A percentile compares a stretch with the other conserved stretches of the same genome.
Conservation (phyloP, 2,113 vertebrate genomes). For the Trichomycterus rosablanca region DNA sequence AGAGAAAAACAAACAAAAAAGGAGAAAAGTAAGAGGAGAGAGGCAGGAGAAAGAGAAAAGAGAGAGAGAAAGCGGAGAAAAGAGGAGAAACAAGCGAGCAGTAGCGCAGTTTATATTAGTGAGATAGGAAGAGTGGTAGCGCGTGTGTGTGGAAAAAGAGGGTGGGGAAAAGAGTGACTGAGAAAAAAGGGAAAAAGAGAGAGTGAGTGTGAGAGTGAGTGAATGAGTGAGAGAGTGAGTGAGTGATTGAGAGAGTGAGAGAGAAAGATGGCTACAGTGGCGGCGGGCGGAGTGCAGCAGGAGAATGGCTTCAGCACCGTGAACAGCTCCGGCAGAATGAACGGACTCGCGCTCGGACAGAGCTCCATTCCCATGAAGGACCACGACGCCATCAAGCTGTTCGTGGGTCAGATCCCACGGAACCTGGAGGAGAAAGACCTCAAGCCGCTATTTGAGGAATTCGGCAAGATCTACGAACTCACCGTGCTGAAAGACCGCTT, state of each 20-base stretch:
- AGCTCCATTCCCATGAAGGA: slow-evolving; percentile 94
- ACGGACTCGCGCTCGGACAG: slow-evolving; percentile 80
- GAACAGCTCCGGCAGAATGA: slow-evolving; percentile 86
- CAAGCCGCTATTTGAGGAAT: slow-evolving; percentile 97
- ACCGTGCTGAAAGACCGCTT: slow-evolving; percentile 97
- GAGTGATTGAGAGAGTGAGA: slow-evolving; percentile 49
- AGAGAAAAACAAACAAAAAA: slow-evolving; percentile 49
- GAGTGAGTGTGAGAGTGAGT: slow-evolving; percentile 36
- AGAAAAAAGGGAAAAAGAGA: slow-evolving; percentile 19
- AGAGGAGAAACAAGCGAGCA: slow-evolving; percentile 31
- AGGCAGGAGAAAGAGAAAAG: slow-evolving; percentile 5
- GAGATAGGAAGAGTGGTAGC: too few relatives aligned
- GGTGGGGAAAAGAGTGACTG: slow-evolving; percentile 6
- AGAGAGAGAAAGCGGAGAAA: slow-evolving; percentile 27
- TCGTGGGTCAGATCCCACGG: slow-evolving; percentile 95
- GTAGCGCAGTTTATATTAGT: too few relatives aligned
- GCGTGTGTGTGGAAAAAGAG: too few relatives aligned
- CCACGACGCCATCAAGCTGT: slow-evolving; percentile 98
- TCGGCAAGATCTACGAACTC: slow-evolving; percentile 98
- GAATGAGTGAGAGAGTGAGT: slow-evolving; percentile 39
- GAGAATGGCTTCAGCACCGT: slow-evolving; percentile 85
- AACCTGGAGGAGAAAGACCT: slow-evolving; percentile 96
- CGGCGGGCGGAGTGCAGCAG: slow-evolving; percentile 76
- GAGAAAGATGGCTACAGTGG: slow-evolving; percentile 78
- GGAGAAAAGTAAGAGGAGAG: not conserved